phyloP scores from a whole-genome alignment of 37 sponge, comb jelly and placozoan species.

The Theonella swinhoei region DNA sequence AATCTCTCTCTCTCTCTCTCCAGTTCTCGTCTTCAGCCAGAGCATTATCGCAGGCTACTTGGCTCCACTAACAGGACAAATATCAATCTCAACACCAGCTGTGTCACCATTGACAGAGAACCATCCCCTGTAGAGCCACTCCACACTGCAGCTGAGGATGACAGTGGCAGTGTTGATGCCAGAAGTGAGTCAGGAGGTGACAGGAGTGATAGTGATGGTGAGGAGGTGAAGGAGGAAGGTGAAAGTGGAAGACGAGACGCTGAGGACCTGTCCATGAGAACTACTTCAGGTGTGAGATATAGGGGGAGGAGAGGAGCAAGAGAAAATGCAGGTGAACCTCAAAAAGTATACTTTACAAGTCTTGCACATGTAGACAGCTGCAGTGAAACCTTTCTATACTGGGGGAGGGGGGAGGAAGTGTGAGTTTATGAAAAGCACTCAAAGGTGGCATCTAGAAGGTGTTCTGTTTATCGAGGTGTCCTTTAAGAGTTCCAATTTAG shows the following conservation, averaged over 20 bases:
- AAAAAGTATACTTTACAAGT: too few relatives aligned
- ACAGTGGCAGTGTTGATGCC: too few relatives aligned
- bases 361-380: too few relatives aligned
- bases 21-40: slow-evolving; percentile 41
- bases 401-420: too few relatives aligned
- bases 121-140: background rate
- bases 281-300: background rate
- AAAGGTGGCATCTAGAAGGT: too few relatives aligned
- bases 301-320: background rate
- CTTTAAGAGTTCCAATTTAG: too few relatives aligned
- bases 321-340: background rate
- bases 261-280: background rate
- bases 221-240: background rate
- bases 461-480: too few relatives aligned
- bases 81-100: background rate
- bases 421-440: too few relatives aligned
- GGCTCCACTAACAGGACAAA: background rate
- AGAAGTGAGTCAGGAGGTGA: too few relatives aligned
- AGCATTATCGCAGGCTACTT: slow-evolving; percentile 2
- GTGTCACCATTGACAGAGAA: background rate
- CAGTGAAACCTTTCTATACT: too few relatives aligned
- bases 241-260: background rate
- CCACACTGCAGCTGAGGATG: background rate
- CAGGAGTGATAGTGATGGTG: slow-evolving; percentile 1
- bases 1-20: background rate